phyloP scores from a whole-genome alignment of 1,140 invertebrate genomes.

The Orchestia grillus region DNA sequence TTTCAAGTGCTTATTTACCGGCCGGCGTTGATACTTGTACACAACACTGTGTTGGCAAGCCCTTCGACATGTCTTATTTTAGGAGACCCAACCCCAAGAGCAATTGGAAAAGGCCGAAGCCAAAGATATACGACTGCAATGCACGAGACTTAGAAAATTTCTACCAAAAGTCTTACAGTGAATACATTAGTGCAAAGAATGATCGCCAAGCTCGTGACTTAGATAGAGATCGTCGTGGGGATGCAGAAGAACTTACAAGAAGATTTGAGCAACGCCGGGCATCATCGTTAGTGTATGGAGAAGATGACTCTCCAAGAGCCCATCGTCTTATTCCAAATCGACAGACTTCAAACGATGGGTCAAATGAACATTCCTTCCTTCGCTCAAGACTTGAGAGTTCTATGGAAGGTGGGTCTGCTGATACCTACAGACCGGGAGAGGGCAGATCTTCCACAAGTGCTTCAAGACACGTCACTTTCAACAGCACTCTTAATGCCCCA shows the following conservation, averaged over 20 bases:
- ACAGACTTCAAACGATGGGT: slow-evolving; percentile 45
- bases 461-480: slow-evolving; percentile 34
- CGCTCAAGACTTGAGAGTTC: slow-evolving; percentile 33
- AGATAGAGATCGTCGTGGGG: slow-evolving; percentile 36
- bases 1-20: slow-evolving; percentile 25
- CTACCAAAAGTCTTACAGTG: slow-evolving; percentile 65
- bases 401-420: not conserved
- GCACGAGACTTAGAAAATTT: slow-evolving; percentile 64
- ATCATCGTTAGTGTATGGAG: slow-evolving; percentile 35
- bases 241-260: slow-evolving; percentile 36
- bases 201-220: slow-evolving; percentile 17
- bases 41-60: not conserved
- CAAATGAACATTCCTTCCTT: slow-evolving; percentile 59
- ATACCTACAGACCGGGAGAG: not conserved
- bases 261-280: slow-evolving; percentile 40
- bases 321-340: slow-evolving; percentile 39
- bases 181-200: slow-evolving; percentile 63
- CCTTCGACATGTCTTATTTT: slow-evolving; percentile 48
- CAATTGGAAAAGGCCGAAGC: slow-evolving; percentile 67
- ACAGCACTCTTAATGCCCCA: slow-evolving; percentile 58
- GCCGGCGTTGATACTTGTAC: not conserved
- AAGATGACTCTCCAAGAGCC: slow-evolving; percentile 28
- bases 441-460: slow-evolving; percentile 21
- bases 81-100: slow-evolving; percentile 62
- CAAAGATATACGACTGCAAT: slow-evolving; percentile 67